Percentiles rank a stretch among this genome's conserved stretches.
These are phyloP conservation scores for Pedicia rivosa DNA, from an alignment of 2,888 invertebrate genomes.

Conservation along the genomic window DNA sequence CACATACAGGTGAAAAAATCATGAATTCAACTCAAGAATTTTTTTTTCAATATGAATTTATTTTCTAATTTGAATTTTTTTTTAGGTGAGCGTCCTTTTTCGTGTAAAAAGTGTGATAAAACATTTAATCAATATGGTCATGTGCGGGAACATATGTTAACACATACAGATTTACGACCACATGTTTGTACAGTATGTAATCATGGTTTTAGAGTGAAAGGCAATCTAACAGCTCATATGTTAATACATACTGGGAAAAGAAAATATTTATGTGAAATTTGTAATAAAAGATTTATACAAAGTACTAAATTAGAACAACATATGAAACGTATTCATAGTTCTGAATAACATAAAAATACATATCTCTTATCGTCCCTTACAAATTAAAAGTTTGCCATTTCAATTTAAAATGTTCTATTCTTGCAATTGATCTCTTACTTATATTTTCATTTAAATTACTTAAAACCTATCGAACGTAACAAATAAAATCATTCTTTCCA, in stretches of 20 bases:
- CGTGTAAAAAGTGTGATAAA: conserved; percentile 4
- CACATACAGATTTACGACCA: background rate
- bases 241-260: background rate
- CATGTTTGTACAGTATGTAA: conserved; percentile 11
- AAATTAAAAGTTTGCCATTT: too few relatives aligned
- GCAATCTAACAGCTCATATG: conserved; percentile 12
- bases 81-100: conserved; percentile 5
- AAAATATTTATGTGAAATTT: background rate
- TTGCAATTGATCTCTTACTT: too few relatives aligned
- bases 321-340: background rate
- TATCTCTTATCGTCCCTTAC: too few relatives aligned
- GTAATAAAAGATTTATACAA: background rate
- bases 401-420: too few relatives aligned
- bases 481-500: too few relatives aligned
- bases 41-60: too few relatives aligned
- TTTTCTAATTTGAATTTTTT: too few relatives aligned
- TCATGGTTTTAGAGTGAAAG: conserved; percentile 11
- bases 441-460: too few relatives aligned
- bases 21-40: too few relatives aligned
- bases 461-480: too few relatives aligned
- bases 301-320: background rate
- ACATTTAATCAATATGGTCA: conserved; percentile 6
- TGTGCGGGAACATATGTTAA: conserved; percentile 4
- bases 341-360: too few relatives aligned
- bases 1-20: conserved; percentile 4